Base-by-base conservation (phyloP, 1,140 invertebrate genomes). In the Drosophila lini region DNA sequence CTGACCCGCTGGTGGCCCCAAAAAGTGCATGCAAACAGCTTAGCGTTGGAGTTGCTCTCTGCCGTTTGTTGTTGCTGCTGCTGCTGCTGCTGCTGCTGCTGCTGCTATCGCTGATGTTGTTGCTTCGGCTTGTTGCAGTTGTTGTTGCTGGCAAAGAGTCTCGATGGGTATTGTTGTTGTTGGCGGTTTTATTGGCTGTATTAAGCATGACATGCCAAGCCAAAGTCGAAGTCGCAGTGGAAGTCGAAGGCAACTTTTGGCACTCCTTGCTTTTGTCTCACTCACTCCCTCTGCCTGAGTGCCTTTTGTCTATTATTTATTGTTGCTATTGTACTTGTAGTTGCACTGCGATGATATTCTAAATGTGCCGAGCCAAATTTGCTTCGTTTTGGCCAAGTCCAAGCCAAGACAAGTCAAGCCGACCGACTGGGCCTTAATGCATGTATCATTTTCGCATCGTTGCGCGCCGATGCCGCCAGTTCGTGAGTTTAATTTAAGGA, bases 401-500 rank as follows among this genome's bases (percentile, higher is more conserved):
- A 82, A 76, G 81, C 71, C 55, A 9, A 55, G 52, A 4, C 32
- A 53, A 53, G 11, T 22, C 32, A 34, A 15, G 50, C 31, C 48
- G 48, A 52, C 48, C 31, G 50, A 53, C 52, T 77, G 74, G 76
- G 76, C 53, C 69, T 84, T 88, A 88, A 88, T 88, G 80, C 84
- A 88, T 89, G 84, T 89, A 89, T 89, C 84, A 83, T 88, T 88
- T 88, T 88, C 84, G 84, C 84, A 88, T 88, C 84, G 84, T 81
- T 89, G 84, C 74, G 68, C 47, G 34, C 52, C 52, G 52, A 55
- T 55, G 52, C 74, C 70, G 75, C 62, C 36, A 88, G 69, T 88
- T 88, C 84, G 84, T 88, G 84, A 88, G 84, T 84, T 88, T 88
- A 88, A 88, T 88, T 88, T 88, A 80, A 89, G 84, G 85, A 88